Conservation (phyloP, 2,113 vertebrate species). For the Carlito syrichta region DNA sequence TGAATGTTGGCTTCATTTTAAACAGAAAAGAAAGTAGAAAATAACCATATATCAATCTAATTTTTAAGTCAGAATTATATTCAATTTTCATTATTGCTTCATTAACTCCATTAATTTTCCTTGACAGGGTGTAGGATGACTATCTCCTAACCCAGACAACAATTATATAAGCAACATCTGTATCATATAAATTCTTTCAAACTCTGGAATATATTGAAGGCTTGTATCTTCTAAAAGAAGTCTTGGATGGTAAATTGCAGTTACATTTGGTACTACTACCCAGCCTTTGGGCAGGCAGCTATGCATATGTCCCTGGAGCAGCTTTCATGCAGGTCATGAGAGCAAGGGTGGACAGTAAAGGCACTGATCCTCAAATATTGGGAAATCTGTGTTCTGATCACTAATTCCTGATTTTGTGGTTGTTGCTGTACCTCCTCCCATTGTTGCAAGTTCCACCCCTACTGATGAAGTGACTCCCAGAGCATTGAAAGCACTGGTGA, state of each 20-base stretch:
- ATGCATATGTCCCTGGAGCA: not conserved
- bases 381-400: not conserved
- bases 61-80: too few species aligned
- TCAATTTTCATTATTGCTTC: too few species aligned
- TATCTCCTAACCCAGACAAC: not conserved
- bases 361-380: not conserved
- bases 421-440: not conserved
- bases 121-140: too few species aligned
- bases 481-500: not conserved
- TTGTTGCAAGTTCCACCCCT: not conserved
- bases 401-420: not conserved
- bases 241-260: not conserved
- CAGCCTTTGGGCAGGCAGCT: not conserved
- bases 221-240: not conserved
- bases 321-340: not conserved
- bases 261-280: not conserved
- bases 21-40: too few species aligned
- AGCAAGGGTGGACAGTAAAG: not conserved
- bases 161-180: not conserved
- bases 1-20: too few species aligned
- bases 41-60: too few species aligned
- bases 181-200: not conserved
- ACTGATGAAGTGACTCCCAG: not conserved
- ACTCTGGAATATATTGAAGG: not conserved
- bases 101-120: too few species aligned